Base-by-base conservation (phyloP, 2,888 invertebrate genomes). In the Orthosia cruda region DNA sequence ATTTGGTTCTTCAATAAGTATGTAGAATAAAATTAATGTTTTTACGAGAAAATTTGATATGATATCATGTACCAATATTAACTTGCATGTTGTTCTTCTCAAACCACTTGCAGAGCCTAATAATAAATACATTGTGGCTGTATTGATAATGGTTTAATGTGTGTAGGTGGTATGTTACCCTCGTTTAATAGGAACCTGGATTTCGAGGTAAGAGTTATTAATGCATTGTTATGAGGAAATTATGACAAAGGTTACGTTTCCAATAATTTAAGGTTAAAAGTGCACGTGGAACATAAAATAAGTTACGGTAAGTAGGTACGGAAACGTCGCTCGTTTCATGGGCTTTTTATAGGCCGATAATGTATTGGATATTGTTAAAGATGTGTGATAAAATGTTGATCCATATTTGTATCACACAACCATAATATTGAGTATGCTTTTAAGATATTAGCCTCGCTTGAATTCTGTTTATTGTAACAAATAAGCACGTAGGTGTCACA, bases 311-410 rank as follows among this genome's bases (percentile, higher is more conserved):
- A 58, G 68, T 74, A 63, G 13, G 23, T 50, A n/a, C 2, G 11
- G 15, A 55, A 11, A 47, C 16, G 9, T 49, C 20, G 40, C 23
- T 40, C n/a, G 9, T 52, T 59, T 58, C 47, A 71, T 71, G 32
- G 20, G n/a, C 13, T 57, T 61, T 74, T 52, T 66, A 65, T 74
- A 18, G 18, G 62, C 3, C 45, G 9, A 55, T 74, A 61, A 80
- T 59, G 20, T 64, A 72, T 74, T 65, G 65, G 52, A 52, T 72
- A 65, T 57, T 61, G 32, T 23, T 55, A 40, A 49, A 49, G 61
- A 32, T 32, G 40, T 7, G 26, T 45, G 11, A 7, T 61, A 47
- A 65, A 61, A 47, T 18, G 7, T 59, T n/a, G 18, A 7, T 23
- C 12, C 4, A n/a, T 40, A 59, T 59, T 40, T 59, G n/a, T 15